These are phyloP conservation scores for Sericinus montela DNA, from an alignment of 2,888 invertebrate species.

Conservation along the genomic window DNA sequence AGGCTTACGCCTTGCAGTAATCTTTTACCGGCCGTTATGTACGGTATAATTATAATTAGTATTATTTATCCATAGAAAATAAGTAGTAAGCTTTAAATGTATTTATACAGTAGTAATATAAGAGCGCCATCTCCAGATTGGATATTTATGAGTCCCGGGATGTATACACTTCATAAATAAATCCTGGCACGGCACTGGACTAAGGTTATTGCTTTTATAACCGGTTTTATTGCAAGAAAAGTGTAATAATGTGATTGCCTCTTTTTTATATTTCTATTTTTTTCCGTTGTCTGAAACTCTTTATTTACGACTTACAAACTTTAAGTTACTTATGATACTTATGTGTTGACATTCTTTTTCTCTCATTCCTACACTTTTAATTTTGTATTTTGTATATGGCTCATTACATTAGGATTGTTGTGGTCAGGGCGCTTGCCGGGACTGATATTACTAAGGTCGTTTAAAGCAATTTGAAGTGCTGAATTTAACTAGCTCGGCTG, in stretches of 20 bases:
- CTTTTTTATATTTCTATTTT: conserved; percentile 5
- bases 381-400: no score
- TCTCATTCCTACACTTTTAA: no score
- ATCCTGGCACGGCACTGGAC: conserved; percentile 39
- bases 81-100: conserved; percentile 15
- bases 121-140: conserved; percentile 55
- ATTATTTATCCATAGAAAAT: not conserved
- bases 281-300: not conserved
- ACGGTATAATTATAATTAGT: conserved; percentile 1
- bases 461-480: no score
- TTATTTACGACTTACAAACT: no score
- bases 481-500: no score
- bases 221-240: conserved; percentile 21
- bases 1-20: no score
- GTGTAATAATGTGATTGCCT: conserved; percentile 19
- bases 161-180: conserved; percentile 60
- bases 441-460: no score
- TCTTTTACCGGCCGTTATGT: no score
- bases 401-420: no score
- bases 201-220: conserved; percentile 36
- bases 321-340: no score
- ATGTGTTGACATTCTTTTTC: no score
- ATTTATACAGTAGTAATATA: conserved; percentile 21
- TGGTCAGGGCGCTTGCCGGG: no score
- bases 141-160: conserved; percentile 55